Base-by-base conservation (phyloP, 1,140 invertebrate species). In the Hycleus phaleratus region DNA sequence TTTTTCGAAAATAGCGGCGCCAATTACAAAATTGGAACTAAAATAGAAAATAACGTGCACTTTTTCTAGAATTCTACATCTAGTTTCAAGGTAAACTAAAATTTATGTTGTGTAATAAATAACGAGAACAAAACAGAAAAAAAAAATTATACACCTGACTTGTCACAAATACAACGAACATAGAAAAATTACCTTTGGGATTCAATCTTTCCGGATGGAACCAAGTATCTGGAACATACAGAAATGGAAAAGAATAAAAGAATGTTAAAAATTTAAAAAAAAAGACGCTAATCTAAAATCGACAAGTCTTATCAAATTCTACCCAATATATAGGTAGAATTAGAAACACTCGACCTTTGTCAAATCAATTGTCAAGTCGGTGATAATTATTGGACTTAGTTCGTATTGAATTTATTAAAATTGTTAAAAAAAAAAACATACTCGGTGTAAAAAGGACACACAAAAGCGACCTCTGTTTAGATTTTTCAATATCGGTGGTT, bases 201-300 rank as follows among this genome's bases (percentile, higher is more conserved):
- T 91, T 86, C 74, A 93, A 84, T 78, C 86, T 85, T 76, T 88
- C 86, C 68, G 88, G 88, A 74, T 90, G 88, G 81, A 92, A 91
- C 89, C 89, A 91, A 78, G 88, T 85, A 83, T 90, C 89, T 91
- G 87, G 4, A 32, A 32, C 32, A 32, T 32, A 32, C 7, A 32
- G 18, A 18, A 18, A 18, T 18, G 18, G 18, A 32, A 32, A 32
- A 32, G 32, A 32, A 7, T 32, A 32, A 32, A 7, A 32, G 7
- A 7, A 3, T 32, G 32, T 18, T 18, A 18, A 18, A 18, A 32
- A 3, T 32, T 32, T 32, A 3, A 69, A 88, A 88, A 81, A 77
- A 81, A 81, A 75, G 75, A 66, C 39, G 53, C 47, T n/a, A 24
- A 32, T 18, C 8, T 5, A 38, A 12, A 40, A 10, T 9, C 10